phyloP scores from a whole-genome alignment of 2,113 vertebrate genomes.

The Barnardius zonarius region DNA sequence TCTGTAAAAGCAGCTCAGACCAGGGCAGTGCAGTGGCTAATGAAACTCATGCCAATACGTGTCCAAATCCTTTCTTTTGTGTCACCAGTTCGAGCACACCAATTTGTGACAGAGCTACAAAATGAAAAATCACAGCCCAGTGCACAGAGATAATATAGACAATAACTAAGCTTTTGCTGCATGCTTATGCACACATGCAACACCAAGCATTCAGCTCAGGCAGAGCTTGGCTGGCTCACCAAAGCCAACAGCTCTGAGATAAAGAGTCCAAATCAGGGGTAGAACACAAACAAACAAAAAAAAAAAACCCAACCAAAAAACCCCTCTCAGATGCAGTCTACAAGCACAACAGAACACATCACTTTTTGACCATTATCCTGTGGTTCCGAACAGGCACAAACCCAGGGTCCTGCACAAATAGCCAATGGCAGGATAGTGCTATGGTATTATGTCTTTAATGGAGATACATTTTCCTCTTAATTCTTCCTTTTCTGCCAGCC shows the following conservation, averaged over 20 bases:
- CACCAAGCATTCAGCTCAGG: conserved; percentile 16
- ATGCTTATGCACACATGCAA: conserved; percentile 26
- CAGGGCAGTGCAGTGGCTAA: conserved; percentile 49
- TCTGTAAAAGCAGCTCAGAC: conserved; percentile 51
- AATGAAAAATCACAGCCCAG: conserved; percentile 70
- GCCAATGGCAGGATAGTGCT: not conserved
- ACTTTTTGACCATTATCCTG: not conserved
- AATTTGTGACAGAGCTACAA: conserved; percentile 60
- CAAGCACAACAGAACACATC: not conserved
- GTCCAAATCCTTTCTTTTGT: conserved; percentile 65
- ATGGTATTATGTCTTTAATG: not conserved
- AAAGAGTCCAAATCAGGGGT: not conserved
- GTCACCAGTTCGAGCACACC: conserved; percentile 57
- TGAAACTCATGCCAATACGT: conserved; percentile 60
- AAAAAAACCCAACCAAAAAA: not conserved
- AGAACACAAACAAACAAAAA: no score
- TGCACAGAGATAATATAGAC: conserved; percentile 69
- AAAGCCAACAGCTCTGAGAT: not conserved
- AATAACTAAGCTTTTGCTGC: conserved; percentile 54
- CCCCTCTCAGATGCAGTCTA: not conserved
- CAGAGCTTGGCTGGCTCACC: conserved; percentile 8
- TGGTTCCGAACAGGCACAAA: not conserved
- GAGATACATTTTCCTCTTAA: not conserved
- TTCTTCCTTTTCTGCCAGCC: not conserved
- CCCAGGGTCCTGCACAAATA: not conserved